Evolutionary conservation across 2,888 invertebrate species (phyloP).

Genomic region (Coenonympha glycerion): DNA sequence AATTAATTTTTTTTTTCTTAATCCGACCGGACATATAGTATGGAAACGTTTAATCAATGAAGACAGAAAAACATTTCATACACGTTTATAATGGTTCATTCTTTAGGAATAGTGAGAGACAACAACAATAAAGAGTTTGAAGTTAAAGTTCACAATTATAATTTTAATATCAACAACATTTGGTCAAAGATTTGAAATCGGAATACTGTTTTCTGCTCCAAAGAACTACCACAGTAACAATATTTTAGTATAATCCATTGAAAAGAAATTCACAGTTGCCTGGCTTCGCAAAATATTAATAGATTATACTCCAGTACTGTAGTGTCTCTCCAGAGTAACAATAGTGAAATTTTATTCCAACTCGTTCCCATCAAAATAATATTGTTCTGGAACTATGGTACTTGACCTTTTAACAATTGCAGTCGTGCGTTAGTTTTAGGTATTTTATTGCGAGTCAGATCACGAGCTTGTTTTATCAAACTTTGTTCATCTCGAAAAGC

Average conservation of each 20-base stretch:
- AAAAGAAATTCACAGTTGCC: not conserved
- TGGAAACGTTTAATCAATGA: too few relatives aligned
- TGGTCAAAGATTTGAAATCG: not conserved
- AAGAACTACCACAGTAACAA: not conserved
- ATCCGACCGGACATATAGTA: too few relatives aligned
- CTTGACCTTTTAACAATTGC: conserved; percentile 24
- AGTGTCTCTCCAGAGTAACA: conserved; percentile 6
- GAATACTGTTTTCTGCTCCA: not conserved
- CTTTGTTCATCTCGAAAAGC: conserved; percentile 21
- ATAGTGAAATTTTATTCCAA: conserved; percentile 3
- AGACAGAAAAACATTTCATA: too few relatives aligned
- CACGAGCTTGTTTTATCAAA: conserved; percentile 26
- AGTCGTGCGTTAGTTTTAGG: conserved; percentile 25
- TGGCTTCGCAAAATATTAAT: not conserved
- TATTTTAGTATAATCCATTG: not conserved
- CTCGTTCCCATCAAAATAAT: conserved; percentile 8
- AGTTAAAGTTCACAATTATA: not conserved
- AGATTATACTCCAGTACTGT: not conserved
- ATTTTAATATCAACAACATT: not conserved
- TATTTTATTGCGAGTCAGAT: conserved; percentile 24
- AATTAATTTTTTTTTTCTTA: too few relatives aligned
- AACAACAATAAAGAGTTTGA: too few relatives aligned
- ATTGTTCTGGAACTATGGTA: conserved; percentile 12
- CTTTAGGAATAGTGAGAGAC: too few relatives aligned
- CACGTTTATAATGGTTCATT: too few relatives aligned